phyloP scores from a whole-genome alignment of 2,797 vertebrate species.

The Amniataba percoides region DNA sequence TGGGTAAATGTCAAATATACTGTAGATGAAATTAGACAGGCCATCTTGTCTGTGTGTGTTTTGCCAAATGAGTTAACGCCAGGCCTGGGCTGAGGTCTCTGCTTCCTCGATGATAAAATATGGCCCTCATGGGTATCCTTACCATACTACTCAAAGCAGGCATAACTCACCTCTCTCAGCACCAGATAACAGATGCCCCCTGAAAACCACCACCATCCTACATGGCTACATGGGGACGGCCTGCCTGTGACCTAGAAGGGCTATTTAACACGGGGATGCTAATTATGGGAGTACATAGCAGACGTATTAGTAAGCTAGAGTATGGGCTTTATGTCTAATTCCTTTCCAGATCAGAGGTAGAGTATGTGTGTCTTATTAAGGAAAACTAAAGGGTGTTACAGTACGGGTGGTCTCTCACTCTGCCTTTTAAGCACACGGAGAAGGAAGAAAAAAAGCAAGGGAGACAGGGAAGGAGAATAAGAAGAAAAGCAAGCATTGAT shows the following conservation, averaged over 20 bases:
- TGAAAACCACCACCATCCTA: constrained; percentile 27
- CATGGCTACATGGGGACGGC: constrained; percentile 32
- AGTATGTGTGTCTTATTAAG: constrained; percentile 75
- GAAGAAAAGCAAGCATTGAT: constrained; percentile 65
- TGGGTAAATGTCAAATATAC: constrained; percentile 44
- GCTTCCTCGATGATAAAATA: constrained; percentile 82
- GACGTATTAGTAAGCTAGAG: constrained; percentile 21
- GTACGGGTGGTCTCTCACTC: constrained; percentile 76
- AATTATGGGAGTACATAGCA: constrained; percentile 46
- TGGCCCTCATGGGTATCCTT: constrained; percentile 82
- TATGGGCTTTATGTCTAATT: constrained; percentile 49
- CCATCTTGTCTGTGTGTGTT: constrained; percentile 52
- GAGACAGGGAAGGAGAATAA: constrained; percentile 42
- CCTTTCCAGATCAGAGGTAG: constrained; percentile 65
- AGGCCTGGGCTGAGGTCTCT: constrained; percentile 71
- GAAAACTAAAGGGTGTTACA: constrained; percentile 51
- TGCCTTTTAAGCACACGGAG: constrained; percentile 71
- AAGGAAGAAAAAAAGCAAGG: constrained; percentile 22
- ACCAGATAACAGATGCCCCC: constrained; percentile 76
- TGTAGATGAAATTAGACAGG: constrained; percentile 45
- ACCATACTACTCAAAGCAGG: constrained; percentile 81
- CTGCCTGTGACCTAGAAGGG: constrained; percentile 60
- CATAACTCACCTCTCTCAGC: constrained; percentile 81
- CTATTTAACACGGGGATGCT: constrained; percentile 64
- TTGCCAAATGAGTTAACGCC: constrained; percentile 76